A percentile compares a stretch with the other conserved stretches of the same genome.
phyloP scores from a whole-genome alignment of 2,888 invertebrate species.

The Polydrusus pterygomalis region DNA sequence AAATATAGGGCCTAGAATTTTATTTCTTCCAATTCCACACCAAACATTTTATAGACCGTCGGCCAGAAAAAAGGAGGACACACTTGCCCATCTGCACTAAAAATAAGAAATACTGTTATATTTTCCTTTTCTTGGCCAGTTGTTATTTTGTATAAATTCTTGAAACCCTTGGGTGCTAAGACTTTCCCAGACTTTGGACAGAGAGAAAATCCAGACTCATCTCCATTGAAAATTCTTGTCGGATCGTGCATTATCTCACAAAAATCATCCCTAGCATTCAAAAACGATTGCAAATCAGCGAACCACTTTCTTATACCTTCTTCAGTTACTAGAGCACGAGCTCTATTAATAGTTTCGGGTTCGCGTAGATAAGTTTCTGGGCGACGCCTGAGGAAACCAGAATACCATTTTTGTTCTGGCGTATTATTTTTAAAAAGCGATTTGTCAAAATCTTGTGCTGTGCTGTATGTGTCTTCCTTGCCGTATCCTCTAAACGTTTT shows the following conservation, averaged over 20 bases:
- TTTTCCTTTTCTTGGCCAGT: constrained; percentile 36
- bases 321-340: constrained; percentile 48
- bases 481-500: constrained; percentile 53
- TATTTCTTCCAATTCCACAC: too few species aligned
- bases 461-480: constrained; percentile 57
- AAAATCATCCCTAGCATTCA: background rate
- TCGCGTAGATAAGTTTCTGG: constrained; percentile 56
- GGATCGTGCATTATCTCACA: background rate
- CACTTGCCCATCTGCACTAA: constrained; percentile 2
- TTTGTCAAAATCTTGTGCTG: constrained; percentile 19
- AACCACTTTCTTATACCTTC: constrained; percentile 21
- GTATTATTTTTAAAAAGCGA: constrained; percentile 15
- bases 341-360: constrained; percentile 50
- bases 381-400: constrained; percentile 63
- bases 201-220: constrained; percentile 37
- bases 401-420: constrained; percentile 42
- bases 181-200: constrained; percentile 38
- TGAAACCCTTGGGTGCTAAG: constrained; percentile 18
- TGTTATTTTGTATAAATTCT: constrained; percentile 12
- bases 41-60: too few species aligned
- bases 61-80: too few species aligned
- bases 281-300: background rate
- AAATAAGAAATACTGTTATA: constrained; percentile 7
- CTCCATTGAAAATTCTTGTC: constrained; percentile 26
- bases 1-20: too few species aligned